Base-by-base conservation (phyloP, 2,113 vertebrate genomes). In the Acanthochromis polyacanthus region DNA sequence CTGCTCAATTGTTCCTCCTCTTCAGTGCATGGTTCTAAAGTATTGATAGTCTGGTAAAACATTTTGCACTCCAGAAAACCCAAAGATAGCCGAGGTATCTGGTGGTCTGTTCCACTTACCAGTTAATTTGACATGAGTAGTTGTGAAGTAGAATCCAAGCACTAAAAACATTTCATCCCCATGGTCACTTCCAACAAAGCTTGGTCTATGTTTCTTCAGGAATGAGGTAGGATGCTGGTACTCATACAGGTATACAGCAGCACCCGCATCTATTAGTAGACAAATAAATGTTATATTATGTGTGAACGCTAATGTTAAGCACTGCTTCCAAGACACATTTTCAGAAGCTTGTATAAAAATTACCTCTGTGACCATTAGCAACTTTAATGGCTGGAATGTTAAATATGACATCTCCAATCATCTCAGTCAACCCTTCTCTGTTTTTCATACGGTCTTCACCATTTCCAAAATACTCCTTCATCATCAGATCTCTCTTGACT, bases 241-340 rank as follows among this genome's bases (percentile, higher is more conserved):
- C 85, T 99, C 95, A 9, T 98, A 99, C 56, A 97, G 83, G 82
- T 96, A 98, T 7, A 97, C 93, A 15, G 95, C 91, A 8, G 91
- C 90, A 0, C 96, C 91, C 8, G 89, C 87, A 57, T 92, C 92
- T 93, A 28, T 3, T 57, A 11, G 19, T 5, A 38, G 10, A 71
- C 2, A 68, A 55, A 68, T 3, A 1, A 0, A 10, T 57, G 40
- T 38, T 0, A 52, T 46, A 23, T 22, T 73, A 1, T 70, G 6
- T 81, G 10, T 46, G 20, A 48, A 1, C 14, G 1, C 11, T 36
- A n/a, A 46, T 56, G 4, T 30, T 2, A 10, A 43, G 48, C 0
- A 32, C 28, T n/a, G 4, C 12, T 36, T 75, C 11, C 23, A n/a
- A n/a, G n/a, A n/a, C 1, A 17, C 1, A 36, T 32, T 5, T 58